Conservation (phyloP, 2,113 vertebrate species). For the Laticauda laticaudata region DNA sequence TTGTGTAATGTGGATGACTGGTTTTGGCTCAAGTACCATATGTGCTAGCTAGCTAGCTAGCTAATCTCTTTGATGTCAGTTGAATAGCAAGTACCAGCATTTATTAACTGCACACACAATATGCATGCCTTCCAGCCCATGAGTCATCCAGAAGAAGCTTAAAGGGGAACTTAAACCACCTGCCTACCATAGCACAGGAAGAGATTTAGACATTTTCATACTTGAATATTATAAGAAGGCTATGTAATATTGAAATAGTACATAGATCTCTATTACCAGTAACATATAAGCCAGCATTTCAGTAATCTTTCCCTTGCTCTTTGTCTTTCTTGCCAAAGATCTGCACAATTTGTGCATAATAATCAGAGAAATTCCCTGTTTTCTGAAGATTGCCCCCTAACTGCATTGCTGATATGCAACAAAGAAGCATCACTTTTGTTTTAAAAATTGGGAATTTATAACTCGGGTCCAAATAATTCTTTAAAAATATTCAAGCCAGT, state of each 20-base stretch:
- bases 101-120: not conserved
- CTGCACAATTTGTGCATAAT: not conserved
- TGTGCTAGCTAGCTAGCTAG: not conserved
- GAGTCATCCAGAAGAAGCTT: not conserved
- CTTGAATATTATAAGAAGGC: not conserved
- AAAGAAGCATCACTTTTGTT: not conserved
- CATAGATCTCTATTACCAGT: not conserved
- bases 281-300: not conserved
- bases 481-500: not conserved
- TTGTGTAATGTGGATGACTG: not conserved
- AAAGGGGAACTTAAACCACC: not conserved
- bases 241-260: not conserved
- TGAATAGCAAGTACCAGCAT: not conserved
- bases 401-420: not conserved
- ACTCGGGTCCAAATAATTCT: not conserved
- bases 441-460: not conserved
- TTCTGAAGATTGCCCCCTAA: not conserved
- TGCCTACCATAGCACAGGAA: not conserved
- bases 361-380: not conserved
- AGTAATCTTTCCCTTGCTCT: not conserved
- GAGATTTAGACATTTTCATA: not conserved
- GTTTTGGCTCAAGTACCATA: not conserved
- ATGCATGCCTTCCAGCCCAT: not conserved
- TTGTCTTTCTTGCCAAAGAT: not conserved
- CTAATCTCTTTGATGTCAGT: not conserved